Base-by-base conservation (phyloP, 2,113 vertebrate species). In the Lonchura striata region DNA sequence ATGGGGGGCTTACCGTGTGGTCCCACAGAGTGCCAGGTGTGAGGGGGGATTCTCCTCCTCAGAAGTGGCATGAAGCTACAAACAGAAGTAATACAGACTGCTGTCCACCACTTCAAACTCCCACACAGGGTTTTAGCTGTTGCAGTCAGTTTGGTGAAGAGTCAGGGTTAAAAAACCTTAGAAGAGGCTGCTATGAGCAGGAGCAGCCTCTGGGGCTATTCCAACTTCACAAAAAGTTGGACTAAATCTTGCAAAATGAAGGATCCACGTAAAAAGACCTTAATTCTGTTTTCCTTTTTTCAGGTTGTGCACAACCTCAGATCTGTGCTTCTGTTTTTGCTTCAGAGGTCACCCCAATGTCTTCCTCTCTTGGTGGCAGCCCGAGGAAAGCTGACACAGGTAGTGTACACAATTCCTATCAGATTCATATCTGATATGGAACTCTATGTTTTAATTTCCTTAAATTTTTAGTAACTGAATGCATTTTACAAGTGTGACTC, bases 291-390 rank as follows among this genome's bases (percentile, higher is more conserved):
- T 80, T 78, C 31, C 2, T 60, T 72, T 3, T 14, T 86, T 57
- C 49, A 82, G 70, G 37, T 53, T 42, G 33, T 37, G 41, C 16
- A 39, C 44, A 46, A 2, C 12, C 14, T 75, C 10, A 7, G 65
- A 52, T 22, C 27, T 52, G 15, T 54, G 49, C 31, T 79, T 80
- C 21, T 31, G n/a, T 5, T 86, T 64, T 56, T 85, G 56, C 87
- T 82, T 84, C 0, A 3, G 37, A 66, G 13, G 1, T 52, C 50
- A 57, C 1, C 28, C 9, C 42, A 5, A 4, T 6, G 3, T n/a
- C 46, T 69, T 86, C 65, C 10, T 82, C 28, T 46, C 19, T 13
- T 37, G 49, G 35, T 18, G 39, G 41, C 59, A 87, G 63, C 35
- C 8, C 30, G 35, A 64, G 61, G 56, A 65, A 70, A 84, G 47